Evolutionary conservation across 2,113 vertebrate genomes (phyloP), one percentile per base, ranked within the genome.

Genomic region (Halichoerus grypus): DNA sequence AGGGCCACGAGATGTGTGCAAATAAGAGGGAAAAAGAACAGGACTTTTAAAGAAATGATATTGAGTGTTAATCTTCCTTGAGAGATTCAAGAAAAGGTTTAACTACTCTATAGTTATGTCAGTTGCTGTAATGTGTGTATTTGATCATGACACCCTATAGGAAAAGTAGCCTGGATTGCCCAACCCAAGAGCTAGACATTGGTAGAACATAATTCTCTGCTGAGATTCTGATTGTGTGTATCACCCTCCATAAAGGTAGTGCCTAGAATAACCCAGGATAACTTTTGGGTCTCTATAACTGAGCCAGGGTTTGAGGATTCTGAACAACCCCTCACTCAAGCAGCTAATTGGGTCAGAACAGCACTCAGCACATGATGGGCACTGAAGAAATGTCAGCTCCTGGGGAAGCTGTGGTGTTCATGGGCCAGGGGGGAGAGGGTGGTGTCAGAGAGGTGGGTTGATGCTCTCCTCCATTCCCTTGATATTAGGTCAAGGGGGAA

Each of bases 61-160:
- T 15, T 92, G 94, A 49, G 36, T 10, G 31, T 26, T 89, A n/a
- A 46, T 77, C 46, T 88, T 89, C 21, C 33, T 83, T 46, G 67
- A 79, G 85, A 90, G 67, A 95, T 74, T 77, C 33, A 81, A 86
- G 46, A 59, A 92, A 82, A 90, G 39, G 13, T 71, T 61, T 55
- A 94, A 81, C 26, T 76, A 28, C 33, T 89, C 53, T 69, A 89
- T 53, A 39, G 55, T 88, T 88, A 65, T 86, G 51, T 71, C 24
- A 12, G 49, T 51, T 84, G 51, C 26, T 88, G 8, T 84, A 57
- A 46, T 65, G 13, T 63, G 19, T 88, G 0, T 26, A 88, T 92
- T 72, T 88, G 46, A 88, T 74, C 36, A 49, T 55, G n/a, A 57
- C 26, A 61, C 24, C 3, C 0, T n/a, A 8, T 39, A 36, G 83